These are phyloP conservation scores for Drosophila falleni DNA, from an alignment of 2,888 invertebrate species.

Conservation along the genomic window DNA sequence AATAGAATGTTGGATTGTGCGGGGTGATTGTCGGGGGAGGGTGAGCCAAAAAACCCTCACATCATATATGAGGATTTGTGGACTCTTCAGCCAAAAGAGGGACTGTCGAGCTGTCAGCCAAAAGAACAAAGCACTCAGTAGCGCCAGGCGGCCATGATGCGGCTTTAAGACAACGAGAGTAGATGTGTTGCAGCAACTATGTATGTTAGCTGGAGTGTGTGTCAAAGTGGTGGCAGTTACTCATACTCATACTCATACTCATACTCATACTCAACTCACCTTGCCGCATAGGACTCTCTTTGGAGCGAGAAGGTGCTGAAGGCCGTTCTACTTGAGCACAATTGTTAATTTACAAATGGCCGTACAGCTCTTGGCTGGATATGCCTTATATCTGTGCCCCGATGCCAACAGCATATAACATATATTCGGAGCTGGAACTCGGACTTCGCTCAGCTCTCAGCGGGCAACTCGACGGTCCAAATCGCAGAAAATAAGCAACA, in stretches of 20 bases:
- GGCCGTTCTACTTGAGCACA: constrained; percentile 62
- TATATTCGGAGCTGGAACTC: constrained; percentile 17
- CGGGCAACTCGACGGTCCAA: constrained; percentile 9
- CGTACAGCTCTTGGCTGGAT: constrained; percentile 23
- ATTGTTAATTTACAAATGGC: constrained; percentile 42
- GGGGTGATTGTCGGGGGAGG: constrained; percentile 36
- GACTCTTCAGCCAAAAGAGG: constrained; percentile 47
- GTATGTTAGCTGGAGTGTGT: background rate
- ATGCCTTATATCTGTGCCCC: constrained; percentile 1
- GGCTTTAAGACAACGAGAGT: constrained; percentile 6
- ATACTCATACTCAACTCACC: constrained; percentile 21
- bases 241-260: too few relatives aligned
- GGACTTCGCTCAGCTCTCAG: constrained; percentile 5
- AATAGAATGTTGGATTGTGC: constrained; percentile 7
- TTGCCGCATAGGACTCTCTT: constrained; percentile 12
- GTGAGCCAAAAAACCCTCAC: constrained; percentile 30
- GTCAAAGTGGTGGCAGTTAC: constrained; percentile 22
- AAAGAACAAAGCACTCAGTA: constrained; percentile 72
- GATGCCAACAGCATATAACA: too few relatives aligned
- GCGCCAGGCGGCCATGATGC: constrained; percentile 61
- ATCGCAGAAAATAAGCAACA: constrained; percentile 26
- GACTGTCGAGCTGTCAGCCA: constrained; percentile 67
- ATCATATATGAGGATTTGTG: constrained; percentile 58
- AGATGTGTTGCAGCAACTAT: constrained; percentile 12
- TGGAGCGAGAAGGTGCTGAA: constrained; percentile 66